phyloP scores from a whole-genome alignment of 2,113 vertebrate species.

The Polyodon spathula region DNA sequence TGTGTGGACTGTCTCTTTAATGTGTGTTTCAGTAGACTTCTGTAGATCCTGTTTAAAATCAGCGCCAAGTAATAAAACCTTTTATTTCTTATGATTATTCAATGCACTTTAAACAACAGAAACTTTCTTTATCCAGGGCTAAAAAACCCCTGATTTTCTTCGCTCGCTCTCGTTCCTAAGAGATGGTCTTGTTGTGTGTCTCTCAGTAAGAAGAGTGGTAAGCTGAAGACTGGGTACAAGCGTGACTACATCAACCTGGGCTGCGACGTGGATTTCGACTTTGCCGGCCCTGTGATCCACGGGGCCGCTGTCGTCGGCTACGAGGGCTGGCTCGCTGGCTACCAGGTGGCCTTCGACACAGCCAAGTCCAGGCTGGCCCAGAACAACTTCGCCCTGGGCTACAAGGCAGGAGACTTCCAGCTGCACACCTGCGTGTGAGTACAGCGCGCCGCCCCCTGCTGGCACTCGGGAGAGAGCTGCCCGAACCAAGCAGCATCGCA shows the following conservation, averaged over 20 bases:
- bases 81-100: too few relatives aligned
- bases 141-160: not conserved
- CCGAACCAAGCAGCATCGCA: too few relatives aligned
- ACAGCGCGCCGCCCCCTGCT: too few relatives aligned
- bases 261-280: constrained; percentile 83
- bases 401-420: constrained; percentile 86
- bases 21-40: too few relatives aligned
- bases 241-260: constrained; percentile 79
- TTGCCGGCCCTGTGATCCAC: constrained; percentile 80
- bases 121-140: too few relatives aligned
- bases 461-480: too few relatives aligned
- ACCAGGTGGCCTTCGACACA: constrained; percentile 92
- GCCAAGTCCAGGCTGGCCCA: constrained; percentile 82
- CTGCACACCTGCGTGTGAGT: constrained; percentile 91
- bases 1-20: too few relatives aligned
- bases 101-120: not conserved
- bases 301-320: constrained; percentile 80
- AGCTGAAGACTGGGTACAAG: constrained; percentile 88
- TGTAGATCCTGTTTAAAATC: too few relatives aligned
- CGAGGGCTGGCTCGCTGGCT: constrained; percentile 87
- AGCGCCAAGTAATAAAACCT: too few relatives aligned
- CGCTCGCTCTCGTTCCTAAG: not conserved
- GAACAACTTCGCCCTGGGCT: constrained; percentile 90
- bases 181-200: constrained; percentile 1
- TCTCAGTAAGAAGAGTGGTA: constrained; percentile 85